A percentile compares a stretch with the other conserved stretches of the same genome.
Conservation (phyloP, 2,113 vertebrate genomes). For the Ivindomyrus marchei region DNA sequence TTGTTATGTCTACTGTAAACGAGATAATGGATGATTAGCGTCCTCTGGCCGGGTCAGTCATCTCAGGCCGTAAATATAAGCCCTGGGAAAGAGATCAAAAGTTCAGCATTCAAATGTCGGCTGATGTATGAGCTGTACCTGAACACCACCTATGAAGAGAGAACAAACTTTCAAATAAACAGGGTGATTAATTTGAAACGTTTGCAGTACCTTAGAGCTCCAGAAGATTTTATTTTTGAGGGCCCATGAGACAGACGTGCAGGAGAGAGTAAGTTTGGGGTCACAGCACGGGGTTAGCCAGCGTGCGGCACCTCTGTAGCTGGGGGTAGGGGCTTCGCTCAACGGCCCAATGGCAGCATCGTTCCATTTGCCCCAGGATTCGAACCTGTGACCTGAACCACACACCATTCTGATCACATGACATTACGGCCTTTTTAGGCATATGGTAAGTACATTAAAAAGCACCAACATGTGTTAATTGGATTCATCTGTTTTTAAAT, state of each 20-base stretch:
- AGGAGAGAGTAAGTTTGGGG: no score
- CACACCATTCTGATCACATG: background rate
- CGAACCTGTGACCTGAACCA: background rate
- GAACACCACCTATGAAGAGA: background rate
- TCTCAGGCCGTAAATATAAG: background rate
- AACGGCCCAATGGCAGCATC: no score
- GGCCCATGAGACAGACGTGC: no score
- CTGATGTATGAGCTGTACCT: background rate
- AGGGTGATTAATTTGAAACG: background rate
- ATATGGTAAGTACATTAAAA: background rate
- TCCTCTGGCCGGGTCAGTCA: background rate
- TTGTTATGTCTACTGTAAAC: background rate
- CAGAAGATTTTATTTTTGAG: background rate
- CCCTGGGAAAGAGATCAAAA: background rate
- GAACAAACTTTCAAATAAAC: background rate
- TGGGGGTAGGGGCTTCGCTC: no score
- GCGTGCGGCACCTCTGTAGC: no score
- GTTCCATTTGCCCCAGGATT: no score
- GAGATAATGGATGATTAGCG: background rate
- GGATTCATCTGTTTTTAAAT: background rate
- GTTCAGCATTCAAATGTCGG: background rate
- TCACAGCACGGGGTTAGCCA: no score
- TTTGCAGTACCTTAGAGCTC: background rate
- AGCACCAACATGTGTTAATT: background rate
- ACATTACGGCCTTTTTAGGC: background rate